Base-by-base conservation (phyloP, 2,113 vertebrate species). In the Tetrax tetrax region DNA sequence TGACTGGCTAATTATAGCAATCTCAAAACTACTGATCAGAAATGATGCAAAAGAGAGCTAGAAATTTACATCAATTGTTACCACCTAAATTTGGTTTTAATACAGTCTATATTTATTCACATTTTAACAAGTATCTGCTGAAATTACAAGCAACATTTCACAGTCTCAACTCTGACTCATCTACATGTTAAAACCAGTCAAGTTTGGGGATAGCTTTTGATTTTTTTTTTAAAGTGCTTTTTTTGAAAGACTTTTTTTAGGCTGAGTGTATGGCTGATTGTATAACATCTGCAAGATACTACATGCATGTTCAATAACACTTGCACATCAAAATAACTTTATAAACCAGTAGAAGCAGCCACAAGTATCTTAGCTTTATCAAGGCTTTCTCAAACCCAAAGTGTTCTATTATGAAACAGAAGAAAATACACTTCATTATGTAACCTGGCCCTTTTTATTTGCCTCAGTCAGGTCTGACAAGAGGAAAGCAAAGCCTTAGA, bases 401-500 rank as follows among this genome's bases (percentile, higher is more conserved):
- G 15, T 12, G 11, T 51, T 81, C 45, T 79, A 53, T 64, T 83
- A 66, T 6, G 23, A 86, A 87, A 91, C 31, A 92, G 54, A 91
- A 83, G 31, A 87, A 80, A 92, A 71, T 19, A 31, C 6, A 59
- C 11, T 65, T 90, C 60, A 29, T 95, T 87, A 63, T 53, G 47
- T 63, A 90, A 94, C 37, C n/a, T 54, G 71, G 41, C 37, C 31
- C 22, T 70, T 92, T 93, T 82, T 64, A 57, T 31, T 78, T 10
- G 69, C 54, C 33, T 80, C 75, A 29, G 27, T 63, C 50, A 56
- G 18, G 69, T 77, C 80, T 92, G 41, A 45, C 70, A 84, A 84
- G 54, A 87, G 19, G 56, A 79, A 91, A 93, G 57, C 38, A 95
- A 93, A 85, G 75, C 78, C 57, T 75, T 91, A 89, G 61, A 83